Percentiles rank a stretch among this genome's conserved stretches.
phyloP scores from a whole-genome alignment of 1,140 invertebrate genomes.

The Papilio dardanus region DNA sequence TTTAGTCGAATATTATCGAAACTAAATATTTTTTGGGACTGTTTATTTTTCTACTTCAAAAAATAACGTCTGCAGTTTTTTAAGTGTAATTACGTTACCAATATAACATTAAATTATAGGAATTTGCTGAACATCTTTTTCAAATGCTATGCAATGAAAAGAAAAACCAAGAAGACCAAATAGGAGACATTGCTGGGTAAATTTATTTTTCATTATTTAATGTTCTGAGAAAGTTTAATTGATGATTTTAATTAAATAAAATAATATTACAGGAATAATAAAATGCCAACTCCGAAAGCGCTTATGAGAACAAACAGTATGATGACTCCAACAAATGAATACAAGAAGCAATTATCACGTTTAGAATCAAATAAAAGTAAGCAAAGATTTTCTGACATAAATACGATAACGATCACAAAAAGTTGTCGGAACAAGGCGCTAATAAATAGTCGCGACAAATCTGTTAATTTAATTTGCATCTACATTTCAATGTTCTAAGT shows the following conservation, averaged over 20 bases:
- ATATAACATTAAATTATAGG: conserved; percentile 51
- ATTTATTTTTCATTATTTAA: conserved; percentile 16
- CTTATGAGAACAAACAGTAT: conserved; percentile 95
- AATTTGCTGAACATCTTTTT: conserved; percentile 70
- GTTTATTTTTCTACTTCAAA: not conserved
- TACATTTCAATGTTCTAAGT: too few species aligned
- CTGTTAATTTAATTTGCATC: not conserved
- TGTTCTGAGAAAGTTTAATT: conserved; percentile 28
- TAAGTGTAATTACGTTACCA: not conserved
- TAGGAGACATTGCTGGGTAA: conserved; percentile 60
- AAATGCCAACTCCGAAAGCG: conserved; percentile 90
- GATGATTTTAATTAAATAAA: not conserved
- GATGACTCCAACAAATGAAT: conserved; percentile 84
- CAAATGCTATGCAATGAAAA: conserved; percentile 73
- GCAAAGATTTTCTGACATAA: not conserved
- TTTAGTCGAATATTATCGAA: not conserved
- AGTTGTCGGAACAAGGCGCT: not conserved
- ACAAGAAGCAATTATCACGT: conserved; percentile 84
- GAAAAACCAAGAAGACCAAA: conserved; percentile 55
- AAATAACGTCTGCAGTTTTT: not conserved
- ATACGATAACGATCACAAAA: not conserved
- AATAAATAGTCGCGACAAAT: not conserved
- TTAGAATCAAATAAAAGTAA: conserved; percentile 86
- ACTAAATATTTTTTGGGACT: conserved; percentile 33
- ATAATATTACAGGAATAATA: conserved; percentile 62